A percentile compares a stretch with the other conserved stretches of the same genome.
Evolutionary conservation across 2,113 vertebrate genomes (phyloP).

Genomic region (Strigops habroptila): DNA sequence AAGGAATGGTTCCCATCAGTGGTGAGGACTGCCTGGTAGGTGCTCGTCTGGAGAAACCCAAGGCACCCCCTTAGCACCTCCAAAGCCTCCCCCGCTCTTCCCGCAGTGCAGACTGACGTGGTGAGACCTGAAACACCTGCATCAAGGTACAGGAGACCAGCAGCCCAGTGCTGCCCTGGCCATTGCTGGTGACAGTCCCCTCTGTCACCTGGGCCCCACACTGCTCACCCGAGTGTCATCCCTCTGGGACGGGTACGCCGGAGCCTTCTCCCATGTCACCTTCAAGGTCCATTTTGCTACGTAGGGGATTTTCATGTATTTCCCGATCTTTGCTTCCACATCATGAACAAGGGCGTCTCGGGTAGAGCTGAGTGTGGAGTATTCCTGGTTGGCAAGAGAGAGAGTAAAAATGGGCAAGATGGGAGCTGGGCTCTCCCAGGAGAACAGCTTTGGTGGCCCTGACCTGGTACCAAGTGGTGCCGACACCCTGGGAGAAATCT

Average conservation of each 20-base stretch:
- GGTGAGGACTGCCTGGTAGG: conserved; percentile 36
- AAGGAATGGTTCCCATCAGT: conserved; percentile 5
- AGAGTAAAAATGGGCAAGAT: not conserved
- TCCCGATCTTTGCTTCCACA: conserved; percentile 62
- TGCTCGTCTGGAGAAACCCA: conserved; percentile 7
- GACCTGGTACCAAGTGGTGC: conserved; percentile 76
- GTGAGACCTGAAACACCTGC: not conserved
- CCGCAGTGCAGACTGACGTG: accelerated
- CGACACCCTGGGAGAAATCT: conserved; percentile 68
- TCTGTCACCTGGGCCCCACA: not conserved
- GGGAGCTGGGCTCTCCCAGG: not conserved
- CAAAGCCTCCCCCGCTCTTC: not conserved
- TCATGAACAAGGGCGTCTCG: not conserved
- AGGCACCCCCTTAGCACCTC: not conserved
- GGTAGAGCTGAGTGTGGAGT: conserved; percentile 22
- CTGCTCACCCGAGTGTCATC: not conserved
- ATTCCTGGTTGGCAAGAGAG: conserved; percentile 43
- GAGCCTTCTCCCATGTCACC: conserved; percentile 70
- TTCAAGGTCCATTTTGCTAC: conserved; percentile 76
- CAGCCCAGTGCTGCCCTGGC: not conserved
- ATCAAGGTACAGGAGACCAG: not conserved
- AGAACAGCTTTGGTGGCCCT: not conserved
- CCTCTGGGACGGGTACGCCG: not conserved
- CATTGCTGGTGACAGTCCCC: not conserved
- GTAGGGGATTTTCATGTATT: conserved; percentile 32